A percentile compares a stretch with the other conserved stretches of the same genome.
Conservation (phyloP, 2,113 vertebrate genomes). For the Ochotona princeps region DNA sequence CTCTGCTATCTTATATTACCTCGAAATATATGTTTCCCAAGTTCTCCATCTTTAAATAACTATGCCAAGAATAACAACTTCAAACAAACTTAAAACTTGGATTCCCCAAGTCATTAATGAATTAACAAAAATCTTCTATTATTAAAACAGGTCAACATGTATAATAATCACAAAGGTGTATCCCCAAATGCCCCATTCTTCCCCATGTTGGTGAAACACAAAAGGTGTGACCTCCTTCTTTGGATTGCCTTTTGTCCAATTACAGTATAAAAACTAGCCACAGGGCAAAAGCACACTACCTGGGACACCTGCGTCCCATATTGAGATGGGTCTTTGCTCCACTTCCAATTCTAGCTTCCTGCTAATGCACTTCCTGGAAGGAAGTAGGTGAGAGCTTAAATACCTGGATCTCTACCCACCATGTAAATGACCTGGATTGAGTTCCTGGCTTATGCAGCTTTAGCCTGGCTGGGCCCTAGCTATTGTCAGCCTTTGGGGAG, state of each 20-base stretch:
- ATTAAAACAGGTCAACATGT: not conserved
- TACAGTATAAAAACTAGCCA: slow-evolving; percentile 26
- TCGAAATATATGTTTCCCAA: slow-evolving; percentile 30
- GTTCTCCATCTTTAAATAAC: slow-evolving; percentile 13
- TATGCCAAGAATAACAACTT: slow-evolving; percentile 5
- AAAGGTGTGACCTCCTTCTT: not conserved
- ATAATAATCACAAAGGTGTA: not conserved
- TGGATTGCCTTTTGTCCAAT: slow-evolving; percentile 28
- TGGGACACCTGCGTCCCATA: too few species aligned
- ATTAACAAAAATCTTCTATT: not conserved
- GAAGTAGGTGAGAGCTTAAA: too few species aligned
- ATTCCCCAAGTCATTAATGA: not conserved
- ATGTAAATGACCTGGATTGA: too few species aligned
- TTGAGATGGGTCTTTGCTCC: too few species aligned
- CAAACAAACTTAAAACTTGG: slow-evolving; percentile 14
- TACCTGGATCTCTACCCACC: too few species aligned
- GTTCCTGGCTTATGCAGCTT: too few species aligned
- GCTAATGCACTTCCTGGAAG: too few species aligned
- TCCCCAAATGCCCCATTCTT: not conserved
- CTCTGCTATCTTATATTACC: slow-evolving; percentile 19
- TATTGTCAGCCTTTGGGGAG: too few species aligned
- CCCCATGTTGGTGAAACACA: slow-evolving; percentile 17
- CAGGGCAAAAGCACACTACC: too few species aligned
- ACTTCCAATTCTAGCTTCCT: too few species aligned
- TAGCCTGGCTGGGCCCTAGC: too few species aligned